Conservation (phyloP, 2,797 vertebrate genomes). For the Lithobates pipiens region DNA sequence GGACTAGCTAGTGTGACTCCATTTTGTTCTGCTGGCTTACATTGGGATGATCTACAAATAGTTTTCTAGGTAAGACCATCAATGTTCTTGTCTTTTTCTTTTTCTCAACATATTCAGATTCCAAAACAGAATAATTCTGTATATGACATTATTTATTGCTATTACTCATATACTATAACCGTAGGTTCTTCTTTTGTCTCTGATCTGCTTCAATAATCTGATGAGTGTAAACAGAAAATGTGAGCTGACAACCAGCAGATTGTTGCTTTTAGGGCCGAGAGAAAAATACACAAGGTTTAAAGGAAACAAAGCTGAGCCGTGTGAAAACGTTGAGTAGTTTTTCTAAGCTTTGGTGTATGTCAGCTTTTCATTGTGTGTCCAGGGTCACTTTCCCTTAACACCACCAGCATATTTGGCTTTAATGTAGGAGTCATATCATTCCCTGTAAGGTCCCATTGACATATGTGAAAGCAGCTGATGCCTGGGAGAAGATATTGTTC, state of each 20-base stretch:
- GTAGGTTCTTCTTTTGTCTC: background rate
- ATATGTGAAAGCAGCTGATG: background rate
- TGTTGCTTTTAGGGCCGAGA: slow-evolving; percentile 45
- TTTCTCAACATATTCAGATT: too few species aligned
- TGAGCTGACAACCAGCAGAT: slow-evolving; percentile 32
- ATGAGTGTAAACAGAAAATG: slow-evolving; percentile 13
- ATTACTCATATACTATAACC: background rate
- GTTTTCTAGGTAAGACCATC: too few species aligned
- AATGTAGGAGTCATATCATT: background rate
- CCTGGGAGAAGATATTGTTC: background rate
- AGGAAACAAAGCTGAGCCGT: slow-evolving; percentile 48
- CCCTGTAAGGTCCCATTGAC: background rate
- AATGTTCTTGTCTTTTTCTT: too few species aligned
- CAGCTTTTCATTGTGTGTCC: slow-evolving; percentile 35
- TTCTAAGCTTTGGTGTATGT: slow-evolving; percentile 52
- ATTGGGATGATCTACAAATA: too few species aligned
- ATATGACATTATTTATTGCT: too few species aligned
- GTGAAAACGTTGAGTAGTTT: slow-evolving; percentile 54
- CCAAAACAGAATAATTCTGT: too few species aligned
- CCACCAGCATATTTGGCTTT: slow-evolving; percentile 6
- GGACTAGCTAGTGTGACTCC: too few species aligned
- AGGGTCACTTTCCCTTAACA: slow-evolving; percentile 33
- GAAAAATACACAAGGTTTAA: slow-evolving; percentile 38
- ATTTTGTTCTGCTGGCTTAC: too few species aligned
- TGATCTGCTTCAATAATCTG: background rate